Base-by-base conservation (phyloP, 1,140 invertebrate species). In the Drosophila pectinifera region DNA sequence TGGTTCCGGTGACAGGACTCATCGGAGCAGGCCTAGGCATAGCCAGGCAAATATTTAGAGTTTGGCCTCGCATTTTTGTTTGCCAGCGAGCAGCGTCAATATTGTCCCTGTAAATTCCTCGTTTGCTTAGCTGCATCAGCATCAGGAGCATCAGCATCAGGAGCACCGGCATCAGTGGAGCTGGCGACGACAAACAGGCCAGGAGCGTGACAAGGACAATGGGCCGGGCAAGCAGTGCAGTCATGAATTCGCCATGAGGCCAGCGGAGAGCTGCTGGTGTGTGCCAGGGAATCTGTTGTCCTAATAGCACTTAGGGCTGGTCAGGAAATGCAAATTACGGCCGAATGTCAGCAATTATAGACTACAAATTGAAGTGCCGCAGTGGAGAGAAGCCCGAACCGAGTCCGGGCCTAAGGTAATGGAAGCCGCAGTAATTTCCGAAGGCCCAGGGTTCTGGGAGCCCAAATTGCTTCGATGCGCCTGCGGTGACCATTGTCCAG, bases 241-340 rank as follows among this genome's bases (percentile, higher is more conserved):
- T 48, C 82, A 82, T 86, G 82, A 86, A 86, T 86, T 79, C 46
- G 51, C 57, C 77, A 86, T 83, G 80, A 55, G 51, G 36, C 54
- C 54, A 53, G 14, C 22, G 10, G 45, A 34, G 18, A 46, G 18
- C 20, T 48, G 24, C 42, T 14, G 48, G 28, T 28, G 24, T 31
- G 24, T 43, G 36, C 42, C 49, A 14, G 39, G 38, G 41, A 64
- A 42, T 55, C 58, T 73, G 62, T 51, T 78, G 62, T 82, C 56
- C 48, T 78, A 65, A 59, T 61, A 56, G 77, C 65, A 78, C 77
- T 65, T 76, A 24, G 49, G 31, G 16, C 41, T 22, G 73, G 51
- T 49, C 72, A 75, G 49, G 41, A 64, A 42, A 74, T 78, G 61
- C 61, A 68, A 75, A 77, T 64, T 61, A 16, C 41, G 34, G 28